Base-by-base conservation (phyloP, 2,888 invertebrate species). In the Hyppa rectilinea region DNA sequence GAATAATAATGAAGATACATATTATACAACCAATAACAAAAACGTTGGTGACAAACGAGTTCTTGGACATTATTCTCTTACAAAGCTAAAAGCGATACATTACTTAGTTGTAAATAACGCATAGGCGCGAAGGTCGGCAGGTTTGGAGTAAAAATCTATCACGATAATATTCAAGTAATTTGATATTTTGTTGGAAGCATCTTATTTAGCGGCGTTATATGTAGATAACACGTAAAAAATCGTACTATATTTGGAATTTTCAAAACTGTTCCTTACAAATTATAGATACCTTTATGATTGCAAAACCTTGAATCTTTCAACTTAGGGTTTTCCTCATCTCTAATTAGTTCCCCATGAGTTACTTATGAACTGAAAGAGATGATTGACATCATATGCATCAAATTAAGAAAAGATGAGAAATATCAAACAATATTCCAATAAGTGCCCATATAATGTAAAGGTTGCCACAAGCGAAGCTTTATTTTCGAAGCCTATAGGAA, bases 71-170 rank as follows among this genome's bases (percentile, higher is more conserved):
- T 59, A 49, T 74, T 66, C 61, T 78, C 50, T 61, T 68, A 75
- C 68, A 69, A 66, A 71, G 49, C 17, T n/a, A 49, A n/a, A n/a
- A n/a, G 23, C 17, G 56, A 50, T 49, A 59, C 43, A 59, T 58
- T 69, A 71, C 63, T 55, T 74, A 50, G 65, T 77, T 52, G 80
- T 81, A 60, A 75, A 74, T 67, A 75, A 72, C 49, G 55, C 56
- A 80, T 61, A 80, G 75, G 74, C 67, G 26, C 23, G 80, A 82
- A 82, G 82, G 82, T 77, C 72, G 55, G 10, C 75, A 52, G 66
- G 69, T 72, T 68, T 69, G 58, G 34, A 68, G n/a, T 66, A 65
- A 52, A 58, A 70, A 79, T 81, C 40, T 56, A 50, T 62, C 64
- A 59, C 49, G 67, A 66, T 73, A 65, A 61, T 75, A 67, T 71